Conservation (phyloP, 2,888 invertebrate species). For the Plusia festucae region DNA sequence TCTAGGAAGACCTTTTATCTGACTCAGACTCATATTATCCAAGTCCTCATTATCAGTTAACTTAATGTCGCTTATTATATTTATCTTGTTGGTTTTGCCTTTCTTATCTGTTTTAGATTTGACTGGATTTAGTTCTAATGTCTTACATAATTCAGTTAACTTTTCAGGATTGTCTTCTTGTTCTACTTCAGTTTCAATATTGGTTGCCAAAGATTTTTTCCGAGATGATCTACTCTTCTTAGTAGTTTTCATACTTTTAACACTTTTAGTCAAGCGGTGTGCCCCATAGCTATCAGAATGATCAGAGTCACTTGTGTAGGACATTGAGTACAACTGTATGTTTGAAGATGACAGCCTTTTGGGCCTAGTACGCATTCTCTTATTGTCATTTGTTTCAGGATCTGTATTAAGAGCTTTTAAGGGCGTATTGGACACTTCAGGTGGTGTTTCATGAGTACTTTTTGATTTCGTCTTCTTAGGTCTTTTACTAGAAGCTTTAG, state of each 20-base stretch:
- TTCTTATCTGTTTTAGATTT: neutral
- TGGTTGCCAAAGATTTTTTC: conserved; percentile 8
- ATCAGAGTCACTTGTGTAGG: neutral
- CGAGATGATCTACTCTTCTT: neutral
- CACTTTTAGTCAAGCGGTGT: neutral
- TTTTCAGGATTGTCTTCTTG: conserved; percentile 12
- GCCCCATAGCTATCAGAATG: no score
- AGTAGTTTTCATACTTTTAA: neutral
- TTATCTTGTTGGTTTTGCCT: conserved; percentile 12
- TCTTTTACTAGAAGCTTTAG: conserved; percentile 42
- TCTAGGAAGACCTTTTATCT: conserved; percentile 64
- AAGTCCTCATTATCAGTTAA: conserved; percentile 55
- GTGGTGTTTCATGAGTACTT: conserved; percentile 11
- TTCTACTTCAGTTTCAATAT: conserved; percentile 4
- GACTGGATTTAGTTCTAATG: conserved; percentile 22
- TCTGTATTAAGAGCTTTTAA: conserved; percentile 49
- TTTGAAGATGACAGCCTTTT: neutral
- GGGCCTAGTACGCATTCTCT: conserved; percentile 37
- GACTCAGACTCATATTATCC: conserved; percentile 74
- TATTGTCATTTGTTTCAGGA: conserved; percentile 36
- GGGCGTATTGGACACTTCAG: conserved; percentile 37
- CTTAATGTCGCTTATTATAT: conserved; percentile 26
- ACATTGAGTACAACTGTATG: no score
- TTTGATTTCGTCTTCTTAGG: conserved; percentile 53
- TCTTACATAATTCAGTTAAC: neutral